A percentile compares a stretch with the other conserved stretches of the same genome.
phyloP scores from a whole-genome alignment of 2,888 invertebrate species.

The Tiliacea citrago region DNA sequence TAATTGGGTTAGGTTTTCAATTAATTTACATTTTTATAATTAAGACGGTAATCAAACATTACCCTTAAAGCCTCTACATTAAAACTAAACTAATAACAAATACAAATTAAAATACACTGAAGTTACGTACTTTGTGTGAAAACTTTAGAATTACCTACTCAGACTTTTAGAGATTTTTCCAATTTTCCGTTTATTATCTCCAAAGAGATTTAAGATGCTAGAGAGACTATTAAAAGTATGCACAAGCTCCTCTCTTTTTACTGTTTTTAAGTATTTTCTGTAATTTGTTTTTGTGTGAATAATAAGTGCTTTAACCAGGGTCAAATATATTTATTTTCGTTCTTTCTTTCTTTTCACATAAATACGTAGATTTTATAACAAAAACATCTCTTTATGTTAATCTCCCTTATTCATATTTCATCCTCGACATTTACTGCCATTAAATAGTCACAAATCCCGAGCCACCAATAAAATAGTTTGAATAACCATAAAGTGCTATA shows the following conservation, averaged over 20 bases:
- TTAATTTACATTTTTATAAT: conserved; percentile 5
- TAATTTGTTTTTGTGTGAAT: too few relatives aligned
- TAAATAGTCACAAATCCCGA: conserved; percentile 33
- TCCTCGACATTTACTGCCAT: conserved; percentile 18
- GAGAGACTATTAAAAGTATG: too few relatives aligned
- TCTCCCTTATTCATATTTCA: conserved; percentile 24
- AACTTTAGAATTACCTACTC: neutral
- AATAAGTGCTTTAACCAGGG: too few relatives aligned
- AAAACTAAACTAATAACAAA: neutral
- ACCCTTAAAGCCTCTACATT: neutral
- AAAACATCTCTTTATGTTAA: conserved; percentile 5
- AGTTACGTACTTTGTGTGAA: neutral
- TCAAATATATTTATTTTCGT: too few relatives aligned
- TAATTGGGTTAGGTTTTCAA: conserved; percentile 20
- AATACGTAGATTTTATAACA: neutral
- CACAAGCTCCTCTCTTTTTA: too few relatives aligned
- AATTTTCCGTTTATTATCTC: neutral
- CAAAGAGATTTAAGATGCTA: too few relatives aligned
- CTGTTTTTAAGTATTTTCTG: too few relatives aligned
- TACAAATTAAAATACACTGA: neutral
- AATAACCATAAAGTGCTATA: conserved; percentile 44
- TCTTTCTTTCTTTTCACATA: too few relatives aligned
- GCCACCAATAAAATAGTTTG: conserved; percentile 58
- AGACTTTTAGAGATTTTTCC: neutral
- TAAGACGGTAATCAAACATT: neutral